Base-by-base conservation (phyloP, 2,888 invertebrate species). In the Chaetogeoica ovagalla region DNA sequence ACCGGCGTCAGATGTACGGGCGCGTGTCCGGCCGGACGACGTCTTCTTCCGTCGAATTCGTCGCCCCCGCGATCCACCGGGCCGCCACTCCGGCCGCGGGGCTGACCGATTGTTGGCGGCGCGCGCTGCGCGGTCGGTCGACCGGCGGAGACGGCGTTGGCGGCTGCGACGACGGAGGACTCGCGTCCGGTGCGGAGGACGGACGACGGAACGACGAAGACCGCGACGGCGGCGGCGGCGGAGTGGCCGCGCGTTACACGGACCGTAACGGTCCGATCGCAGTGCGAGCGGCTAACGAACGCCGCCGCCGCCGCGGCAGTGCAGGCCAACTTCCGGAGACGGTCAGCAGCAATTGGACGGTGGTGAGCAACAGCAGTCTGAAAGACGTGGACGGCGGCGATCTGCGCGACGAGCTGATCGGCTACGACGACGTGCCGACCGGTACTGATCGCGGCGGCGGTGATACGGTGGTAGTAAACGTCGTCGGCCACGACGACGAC, bases 351-450 rank as follows among this genome's bases (percentile, higher is more conserved):
- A 82, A 71, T 39, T 79, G 79, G 79, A 71, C 71, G 0, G 19
- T 79, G 57, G 92, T 93, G 84, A 92, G 92, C 85, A 92, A 93
- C 87, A 92, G 92, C 81, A 92, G 92, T 84, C 88, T 93, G n/a
- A 90, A 91, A 76, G 92, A 92, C 85, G 87, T 91, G 82, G 92
- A 91, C 84, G 91, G 89, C 75, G 88, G 90, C 57, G 92, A 92
- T 83, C 89, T 91, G 83, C 90, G 90, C 15, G 90, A 91, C 13
- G 89, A 90, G 73, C 92, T 93, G 85, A 87, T 93, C 76, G 91
- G 91, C 21, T 89, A 89, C 30, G 91, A 90, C 91, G 85, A 88
- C 71, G 92, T 30, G 91, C 90, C 91, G 85, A 88, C 70, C 92
- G 92, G 86, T 6, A 5, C 57, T 86, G 19, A 9, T 39, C 4